Conservation (phyloP, 2,797 vertebrate genomes). For the Amblyopsis hoosieri region DNA sequence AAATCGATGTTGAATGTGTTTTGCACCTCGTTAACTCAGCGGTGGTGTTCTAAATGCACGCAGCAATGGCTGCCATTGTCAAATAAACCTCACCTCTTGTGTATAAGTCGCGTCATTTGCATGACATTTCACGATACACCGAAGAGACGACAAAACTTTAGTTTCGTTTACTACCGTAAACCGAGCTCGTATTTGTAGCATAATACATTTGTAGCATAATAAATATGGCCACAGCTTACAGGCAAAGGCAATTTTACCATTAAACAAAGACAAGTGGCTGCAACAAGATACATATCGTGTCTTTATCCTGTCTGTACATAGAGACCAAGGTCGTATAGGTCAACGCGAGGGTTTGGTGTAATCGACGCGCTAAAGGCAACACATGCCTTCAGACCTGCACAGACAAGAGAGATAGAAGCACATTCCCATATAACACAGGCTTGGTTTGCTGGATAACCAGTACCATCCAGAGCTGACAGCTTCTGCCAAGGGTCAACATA, state of each 20-base stretch:
- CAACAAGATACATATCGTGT: not conserved
- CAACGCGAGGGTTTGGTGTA: slow-evolving; percentile 24
- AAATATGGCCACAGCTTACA: not conserved
- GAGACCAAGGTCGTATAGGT: slow-evolving; percentile 18
- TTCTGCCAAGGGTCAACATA: slow-evolving; percentile 43
- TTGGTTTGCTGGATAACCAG: slow-evolving; percentile 48
- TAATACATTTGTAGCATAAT: no score
- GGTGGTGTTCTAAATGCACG: not conserved
- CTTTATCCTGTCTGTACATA: not conserved
- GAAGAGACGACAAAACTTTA: not conserved
- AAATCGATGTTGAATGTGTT: not conserved
- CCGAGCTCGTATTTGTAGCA: no score
- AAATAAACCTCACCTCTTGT: not conserved
- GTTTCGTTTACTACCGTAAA: not conserved
- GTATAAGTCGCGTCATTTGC: not conserved
- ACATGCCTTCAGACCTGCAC: slow-evolving; percentile 58
- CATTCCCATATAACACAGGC: slow-evolving; percentile 52
- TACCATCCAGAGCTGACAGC: slow-evolving; percentile 49
- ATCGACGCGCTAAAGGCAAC: slow-evolving; percentile 56
- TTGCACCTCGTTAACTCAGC: slow-evolving; percentile 10
- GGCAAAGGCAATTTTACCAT: not conserved
- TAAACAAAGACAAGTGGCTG: slow-evolving; percentile 1
- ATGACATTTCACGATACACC: not conserved
- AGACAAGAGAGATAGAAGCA: slow-evolving; percentile 41
- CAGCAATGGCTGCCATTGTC: not conserved